Conservation (phyloP, 1,140 invertebrate species). For the Tetragnatha versicolor region DNA sequence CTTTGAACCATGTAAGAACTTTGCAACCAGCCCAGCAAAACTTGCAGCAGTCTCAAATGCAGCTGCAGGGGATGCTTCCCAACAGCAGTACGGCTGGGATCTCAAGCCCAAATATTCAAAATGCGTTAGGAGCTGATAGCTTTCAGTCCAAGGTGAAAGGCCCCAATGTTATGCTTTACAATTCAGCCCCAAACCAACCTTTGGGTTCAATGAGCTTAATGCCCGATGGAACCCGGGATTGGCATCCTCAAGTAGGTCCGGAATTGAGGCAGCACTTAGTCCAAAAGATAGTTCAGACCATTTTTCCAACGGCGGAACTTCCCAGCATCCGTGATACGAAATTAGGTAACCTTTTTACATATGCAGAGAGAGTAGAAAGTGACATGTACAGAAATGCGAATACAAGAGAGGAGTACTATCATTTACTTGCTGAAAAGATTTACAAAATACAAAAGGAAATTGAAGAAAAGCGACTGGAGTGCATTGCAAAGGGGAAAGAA, state of each 20-base stretch:
- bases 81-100: slow-evolving; percentile 37
- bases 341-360: slow-evolving; percentile 96
- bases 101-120: slow-evolving; percentile 62
- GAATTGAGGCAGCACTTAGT: slow-evolving; percentile 98
- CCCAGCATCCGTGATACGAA: slow-evolving; percentile 90
- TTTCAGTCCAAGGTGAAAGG: slow-evolving; percentile 36
- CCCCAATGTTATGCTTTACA: slow-evolving; percentile 15
- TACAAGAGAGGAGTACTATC: slow-evolving; percentile 96
- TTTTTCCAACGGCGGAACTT: slow-evolving; percentile 95
- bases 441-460: slow-evolving; percentile 99
- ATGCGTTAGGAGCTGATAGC: slow-evolving; percentile 15
- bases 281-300: slow-evolving; percentile 98
- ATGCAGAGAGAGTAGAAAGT: slow-evolving; percentile 97
- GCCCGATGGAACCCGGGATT: slow-evolving; percentile 87
- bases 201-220: not conserved
- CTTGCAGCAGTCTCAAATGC: slow-evolving; percentile 47
- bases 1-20: slow-evolving; percentile 42
- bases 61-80: slow-evolving; percentile 27
- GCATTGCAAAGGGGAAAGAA: slow-evolving; percentile 88
- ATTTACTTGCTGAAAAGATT: slow-evolving; percentile 97
- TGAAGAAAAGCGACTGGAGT: slow-evolving; percentile 76
- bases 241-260: slow-evolving; percentile 95
- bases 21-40: slow-evolving; percentile 26
- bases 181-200: not conserved
- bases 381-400: slow-evolving; percentile 99